Percentiles rank a stretch among this genome's conserved stretches.
Evolutionary conservation across 2,888 invertebrate species (phyloP).

Genomic region (Eupsilia transversa): DNA sequence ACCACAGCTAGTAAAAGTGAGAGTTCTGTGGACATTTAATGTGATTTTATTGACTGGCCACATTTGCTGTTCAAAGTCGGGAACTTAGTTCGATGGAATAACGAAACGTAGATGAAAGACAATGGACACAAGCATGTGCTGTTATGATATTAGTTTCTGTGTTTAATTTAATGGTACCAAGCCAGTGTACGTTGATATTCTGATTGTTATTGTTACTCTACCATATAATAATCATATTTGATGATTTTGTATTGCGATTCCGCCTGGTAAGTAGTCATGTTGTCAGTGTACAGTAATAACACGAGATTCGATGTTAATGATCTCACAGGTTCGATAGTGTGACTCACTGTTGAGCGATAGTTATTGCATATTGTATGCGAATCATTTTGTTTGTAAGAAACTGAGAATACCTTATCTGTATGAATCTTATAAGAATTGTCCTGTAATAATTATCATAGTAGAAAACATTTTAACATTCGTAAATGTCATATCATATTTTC

Average conservation of each 20-base stretch:
- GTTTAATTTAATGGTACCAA: conserved; percentile 59
- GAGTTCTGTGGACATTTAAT: conserved; percentile 68
- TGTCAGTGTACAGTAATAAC: conserved; percentile 65
- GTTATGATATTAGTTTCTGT: conserved; percentile 67
- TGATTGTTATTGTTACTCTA: conserved; percentile 62
- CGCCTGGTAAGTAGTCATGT: conserved; percentile 69
- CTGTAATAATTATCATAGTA: conserved; percentile 48
- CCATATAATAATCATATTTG: conserved; percentile 60
- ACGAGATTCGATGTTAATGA: conserved; percentile 65
- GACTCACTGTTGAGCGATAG: conserved; percentile 57
- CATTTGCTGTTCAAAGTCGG: conserved; percentile 57
- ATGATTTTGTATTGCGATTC: conserved; percentile 67
- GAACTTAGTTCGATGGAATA: conserved; percentile 48
- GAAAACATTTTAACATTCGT: conserved; percentile 48
- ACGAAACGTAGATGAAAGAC: conserved; percentile 45
- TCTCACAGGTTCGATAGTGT: conserved; percentile 65
- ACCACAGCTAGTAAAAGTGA: conserved; percentile 84
- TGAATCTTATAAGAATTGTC: conserved; percentile 54
- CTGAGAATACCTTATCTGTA: conserved; percentile 48
- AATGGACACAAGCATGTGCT: conserved; percentile 62
- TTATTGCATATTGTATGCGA: conserved; percentile 56
- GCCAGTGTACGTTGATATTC: conserved; percentile 61
- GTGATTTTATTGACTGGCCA: conserved; percentile 61
- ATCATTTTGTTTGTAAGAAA: conserved; percentile 58
- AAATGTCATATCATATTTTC: conserved; percentile 56